Conservation (phyloP, 1,140 invertebrate genomes). For the Ladona fulva region DNA sequence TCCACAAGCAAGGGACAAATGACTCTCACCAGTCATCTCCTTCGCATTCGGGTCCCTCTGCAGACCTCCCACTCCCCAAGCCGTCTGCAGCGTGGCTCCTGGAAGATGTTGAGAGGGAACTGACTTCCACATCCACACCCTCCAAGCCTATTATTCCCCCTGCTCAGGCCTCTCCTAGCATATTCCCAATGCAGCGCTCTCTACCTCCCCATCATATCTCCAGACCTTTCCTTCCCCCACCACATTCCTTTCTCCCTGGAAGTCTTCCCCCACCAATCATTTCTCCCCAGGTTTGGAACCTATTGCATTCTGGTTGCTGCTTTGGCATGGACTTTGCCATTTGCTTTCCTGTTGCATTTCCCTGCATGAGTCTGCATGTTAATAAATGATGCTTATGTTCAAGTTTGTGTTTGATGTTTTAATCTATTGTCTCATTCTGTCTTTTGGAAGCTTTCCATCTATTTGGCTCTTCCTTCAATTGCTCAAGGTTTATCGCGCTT, state of each 20-base stretch:
- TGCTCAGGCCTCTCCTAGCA: neutral
- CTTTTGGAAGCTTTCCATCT: too few relatives aligned
- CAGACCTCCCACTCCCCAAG: neutral
- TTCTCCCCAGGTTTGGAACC: neutral
- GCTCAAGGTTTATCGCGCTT: too few relatives aligned
- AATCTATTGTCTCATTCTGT: too few relatives aligned
- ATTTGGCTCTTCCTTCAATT: too few relatives aligned
- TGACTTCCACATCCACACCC: neutral
- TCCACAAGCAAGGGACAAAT: neutral
- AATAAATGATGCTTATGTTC: too few relatives aligned
- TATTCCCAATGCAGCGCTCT: neutral
- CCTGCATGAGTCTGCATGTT: too few relatives aligned
- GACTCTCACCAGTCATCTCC: neutral
- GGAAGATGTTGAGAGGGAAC: conserved; percentile 18
- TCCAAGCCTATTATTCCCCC: neutral
- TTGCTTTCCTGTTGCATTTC: too few relatives aligned
- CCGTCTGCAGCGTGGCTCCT: neutral
- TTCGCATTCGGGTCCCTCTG: neutral
- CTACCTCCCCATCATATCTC: neutral
- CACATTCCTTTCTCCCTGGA: neutral
- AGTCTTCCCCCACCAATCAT: neutral
- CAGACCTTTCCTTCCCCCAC: neutral
- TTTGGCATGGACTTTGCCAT: neutral
- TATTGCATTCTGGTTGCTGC: neutral
- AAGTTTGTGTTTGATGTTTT: too few relatives aligned